These are phyloP conservation scores for Lithophane ornitopus DNA, from an alignment of 2,888 invertebrate genomes.

Conservation along the genomic window DNA sequence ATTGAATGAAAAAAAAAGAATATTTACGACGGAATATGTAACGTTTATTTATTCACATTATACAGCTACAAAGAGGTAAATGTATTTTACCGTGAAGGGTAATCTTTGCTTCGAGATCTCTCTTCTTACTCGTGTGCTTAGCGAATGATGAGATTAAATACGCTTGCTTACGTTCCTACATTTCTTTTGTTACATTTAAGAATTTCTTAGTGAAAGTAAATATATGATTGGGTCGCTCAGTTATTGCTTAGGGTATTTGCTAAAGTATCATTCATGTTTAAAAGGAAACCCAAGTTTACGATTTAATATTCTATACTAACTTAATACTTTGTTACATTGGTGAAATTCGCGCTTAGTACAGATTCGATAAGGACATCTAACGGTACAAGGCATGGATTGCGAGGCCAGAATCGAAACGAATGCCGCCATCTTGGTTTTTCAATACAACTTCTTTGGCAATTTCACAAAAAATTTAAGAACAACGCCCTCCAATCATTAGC, in stretches of 20 bases:
- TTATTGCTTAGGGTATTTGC: conserved; percentile 45
- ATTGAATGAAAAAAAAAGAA: conserved; percentile 37
- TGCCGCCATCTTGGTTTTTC: too few relatives aligned
- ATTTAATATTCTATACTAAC: not conserved
- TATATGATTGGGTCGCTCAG: conserved; percentile 18
- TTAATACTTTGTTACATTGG: too few relatives aligned
- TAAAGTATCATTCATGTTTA: not conserved
- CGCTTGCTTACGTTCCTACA: conserved; percentile 31
- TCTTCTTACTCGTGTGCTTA: conserved; percentile 34
- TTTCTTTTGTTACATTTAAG: conserved; percentile 39
- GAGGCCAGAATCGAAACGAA: too few relatives aligned
- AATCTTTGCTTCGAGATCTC: conserved; percentile 42
- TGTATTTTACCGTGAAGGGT: conserved; percentile 48
- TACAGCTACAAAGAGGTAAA: conserved; percentile 50
- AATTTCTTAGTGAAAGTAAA: conserved; percentile 32
- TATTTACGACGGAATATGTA: conserved; percentile 46
- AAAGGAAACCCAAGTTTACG: not conserved
- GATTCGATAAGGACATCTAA: too few relatives aligned
- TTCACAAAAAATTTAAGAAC: too few relatives aligned
- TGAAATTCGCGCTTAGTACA: too few relatives aligned
- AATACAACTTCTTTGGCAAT: too few relatives aligned
- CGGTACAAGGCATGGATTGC: too few relatives aligned
- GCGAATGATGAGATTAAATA: conserved; percentile 58
- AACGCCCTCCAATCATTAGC: not conserved
- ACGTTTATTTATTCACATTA: conserved; percentile 51